Conservation (phyloP, 2,888 invertebrate genomes). For the Ichneumoninae sp. region DNA sequence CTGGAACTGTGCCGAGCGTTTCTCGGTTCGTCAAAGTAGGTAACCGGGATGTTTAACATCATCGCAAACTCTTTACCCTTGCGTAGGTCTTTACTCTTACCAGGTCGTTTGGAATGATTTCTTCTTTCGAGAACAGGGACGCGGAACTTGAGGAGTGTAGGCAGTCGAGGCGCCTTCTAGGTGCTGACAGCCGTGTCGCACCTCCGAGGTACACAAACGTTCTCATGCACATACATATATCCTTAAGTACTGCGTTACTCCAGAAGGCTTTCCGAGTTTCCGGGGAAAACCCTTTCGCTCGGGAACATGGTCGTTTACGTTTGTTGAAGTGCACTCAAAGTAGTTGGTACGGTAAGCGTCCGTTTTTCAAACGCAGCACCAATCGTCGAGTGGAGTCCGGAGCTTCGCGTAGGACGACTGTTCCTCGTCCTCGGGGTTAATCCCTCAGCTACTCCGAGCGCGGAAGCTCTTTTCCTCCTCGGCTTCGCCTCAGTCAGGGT, state of each 20-base stretch:
- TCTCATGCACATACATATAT: neutral
- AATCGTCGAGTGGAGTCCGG: slow-evolving; percentile 41
- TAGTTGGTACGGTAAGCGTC: slow-evolving; percentile 8
- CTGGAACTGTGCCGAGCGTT: no score
- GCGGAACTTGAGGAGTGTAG: neutral
- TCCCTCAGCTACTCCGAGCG: slow-evolving; percentile 52
- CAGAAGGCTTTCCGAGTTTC: slow-evolving; percentile 7
- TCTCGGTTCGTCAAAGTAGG: no score
- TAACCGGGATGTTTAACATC: neutral
- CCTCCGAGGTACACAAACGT: neutral
- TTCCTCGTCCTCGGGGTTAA: slow-evolving; percentile 45
- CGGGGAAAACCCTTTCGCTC: slow-evolving; percentile 1
- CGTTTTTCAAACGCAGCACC: slow-evolving; percentile 37
- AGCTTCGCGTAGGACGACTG: slow-evolving; percentile 29
- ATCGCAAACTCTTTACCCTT: neutral
- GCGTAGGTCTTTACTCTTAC: neutral
- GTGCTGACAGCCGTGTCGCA: neutral
- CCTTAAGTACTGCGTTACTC: slow-evolving; percentile 1
- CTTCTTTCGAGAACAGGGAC: neutral
- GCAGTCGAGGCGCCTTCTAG: neutral
- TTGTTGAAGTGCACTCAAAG: slow-evolving; percentile 55
- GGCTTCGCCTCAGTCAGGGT: slow-evolving; percentile 34
- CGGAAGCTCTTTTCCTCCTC: slow-evolving; percentile 39
- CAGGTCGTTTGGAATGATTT: neutral
- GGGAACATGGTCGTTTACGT: neutral